Conservation (phyloP, 1,140 invertebrate species). For the Drosophila lowei region DNA sequence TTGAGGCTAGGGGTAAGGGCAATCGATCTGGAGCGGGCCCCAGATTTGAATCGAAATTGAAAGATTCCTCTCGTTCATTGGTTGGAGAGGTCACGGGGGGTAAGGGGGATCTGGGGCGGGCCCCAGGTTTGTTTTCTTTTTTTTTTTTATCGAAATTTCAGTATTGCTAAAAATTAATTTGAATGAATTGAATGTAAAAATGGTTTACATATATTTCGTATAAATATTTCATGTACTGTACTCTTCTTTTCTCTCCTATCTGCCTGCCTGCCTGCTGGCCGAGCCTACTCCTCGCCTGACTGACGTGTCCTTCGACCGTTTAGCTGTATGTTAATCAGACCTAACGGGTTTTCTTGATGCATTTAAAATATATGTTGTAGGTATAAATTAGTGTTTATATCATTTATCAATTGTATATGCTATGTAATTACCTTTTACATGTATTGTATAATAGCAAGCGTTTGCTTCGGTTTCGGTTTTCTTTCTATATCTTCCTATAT, state of each 20-base stretch:
- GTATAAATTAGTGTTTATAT: slow-evolving; percentile 71
- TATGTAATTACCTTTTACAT: slow-evolving; percentile 79
- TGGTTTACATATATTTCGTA: slow-evolving; percentile 70
- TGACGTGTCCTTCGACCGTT: neutral
- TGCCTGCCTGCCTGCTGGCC: neutral
- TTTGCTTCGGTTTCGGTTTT: slow-evolving; percentile 42
- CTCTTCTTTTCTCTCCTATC: slow-evolving; percentile 22
- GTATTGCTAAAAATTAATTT: slow-evolving; percentile 81
- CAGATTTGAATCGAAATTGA: neutral
- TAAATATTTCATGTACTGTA: slow-evolving; percentile 41
- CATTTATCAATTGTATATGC: slow-evolving; percentile 75
- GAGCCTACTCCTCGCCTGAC: neutral
- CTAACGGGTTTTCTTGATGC: slow-evolving; percentile 39
- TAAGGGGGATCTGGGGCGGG: slow-evolving; percentile 6
- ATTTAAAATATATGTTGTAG: slow-evolving; percentile 61
- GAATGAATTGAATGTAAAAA: slow-evolving; percentile 80
- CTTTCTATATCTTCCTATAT: slow-evolving; percentile 2
- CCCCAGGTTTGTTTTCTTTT: slow-evolving; percentile 16
- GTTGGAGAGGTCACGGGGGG: slow-evolving; percentile 5
- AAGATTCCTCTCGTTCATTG: no score
- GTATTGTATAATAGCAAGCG: slow-evolving; percentile 77
- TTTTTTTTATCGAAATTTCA: slow-evolving; percentile 67
- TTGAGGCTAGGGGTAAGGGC: slow-evolving; percentile 5
- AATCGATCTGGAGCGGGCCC: no score
- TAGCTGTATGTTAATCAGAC: no score